A percentile compares a stretch with the other conserved stretches of the same genome.
Evolutionary conservation across 2,797 vertebrate species (phyloP).

Genomic region (Alectoris magna): DNA sequence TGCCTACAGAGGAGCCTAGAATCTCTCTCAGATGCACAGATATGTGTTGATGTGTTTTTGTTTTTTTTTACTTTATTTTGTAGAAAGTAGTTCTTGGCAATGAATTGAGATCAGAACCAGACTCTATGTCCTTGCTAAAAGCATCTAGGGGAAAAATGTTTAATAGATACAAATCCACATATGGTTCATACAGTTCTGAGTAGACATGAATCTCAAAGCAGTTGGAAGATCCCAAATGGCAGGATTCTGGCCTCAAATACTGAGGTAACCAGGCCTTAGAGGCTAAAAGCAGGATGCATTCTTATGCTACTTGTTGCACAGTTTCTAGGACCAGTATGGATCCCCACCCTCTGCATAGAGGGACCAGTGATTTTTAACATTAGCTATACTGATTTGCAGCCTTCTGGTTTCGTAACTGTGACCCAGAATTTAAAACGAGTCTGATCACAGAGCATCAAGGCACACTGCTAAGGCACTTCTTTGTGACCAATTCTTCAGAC

Average conservation of each 20-base stretch:
- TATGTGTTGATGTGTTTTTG: neutral
- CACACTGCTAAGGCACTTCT: neutral
- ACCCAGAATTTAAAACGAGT: neutral
- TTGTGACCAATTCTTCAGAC: neutral
- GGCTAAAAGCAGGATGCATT: neutral
- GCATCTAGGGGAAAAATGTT: neutral
- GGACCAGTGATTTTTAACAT: neutral
- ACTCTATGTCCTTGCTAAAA: neutral
- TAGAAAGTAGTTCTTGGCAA: neutral
- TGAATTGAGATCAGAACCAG: neutral
- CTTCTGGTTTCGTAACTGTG: neutral
- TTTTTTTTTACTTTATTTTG: neutral
- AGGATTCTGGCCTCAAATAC: neutral
- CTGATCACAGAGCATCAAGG: neutral
- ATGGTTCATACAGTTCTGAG: neutral
- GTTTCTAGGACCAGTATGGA: neutral
- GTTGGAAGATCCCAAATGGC: neutral
- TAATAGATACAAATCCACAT: neutral
- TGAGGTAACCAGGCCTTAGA: neutral
- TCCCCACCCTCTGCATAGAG: neutral
- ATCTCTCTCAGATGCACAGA: neutral
- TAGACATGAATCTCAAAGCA: neutral
- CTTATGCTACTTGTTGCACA: neutral
- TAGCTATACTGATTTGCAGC: neutral
- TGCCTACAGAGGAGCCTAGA: neutral